A percentile compares a stretch with the other conserved stretches of the same genome.
These are phyloP conservation scores for Agrochola lota DNA, from an alignment of 2,888 invertebrate genomes.

Conservation along the genomic window DNA sequence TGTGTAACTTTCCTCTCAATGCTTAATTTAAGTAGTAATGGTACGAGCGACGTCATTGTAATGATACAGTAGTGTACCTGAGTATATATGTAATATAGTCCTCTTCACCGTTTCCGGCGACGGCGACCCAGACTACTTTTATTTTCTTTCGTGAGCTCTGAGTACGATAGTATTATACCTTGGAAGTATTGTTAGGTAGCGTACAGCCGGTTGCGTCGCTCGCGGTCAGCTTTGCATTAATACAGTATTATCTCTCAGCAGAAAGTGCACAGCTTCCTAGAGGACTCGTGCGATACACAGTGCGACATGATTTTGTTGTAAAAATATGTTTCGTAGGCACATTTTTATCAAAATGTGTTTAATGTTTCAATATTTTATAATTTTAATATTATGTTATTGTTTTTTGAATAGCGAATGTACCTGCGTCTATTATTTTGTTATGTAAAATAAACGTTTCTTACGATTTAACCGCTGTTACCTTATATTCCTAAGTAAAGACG, in stretches of 20 bases:
- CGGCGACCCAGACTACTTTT: not conserved
- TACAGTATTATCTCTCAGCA: not conserved
- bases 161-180: slow-evolving; percentile 8
- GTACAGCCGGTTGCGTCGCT: not conserved
- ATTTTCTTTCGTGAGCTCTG: not conserved
- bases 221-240: not conserved
- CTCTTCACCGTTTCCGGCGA: not conserved
- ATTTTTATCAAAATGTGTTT: slow-evolving; percentile 11
- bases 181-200: not conserved
- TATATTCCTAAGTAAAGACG: not conserved
- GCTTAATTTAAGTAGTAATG: slow-evolving; percentile 1
- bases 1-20: slow-evolving; percentile 21
- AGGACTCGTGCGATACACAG: not conserved
- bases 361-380: slow-evolving; percentile 24
- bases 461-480: not conserved
- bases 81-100: not conserved
- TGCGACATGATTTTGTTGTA: not conserved
- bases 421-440: slow-evolving; percentile 45
- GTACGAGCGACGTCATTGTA: not conserved
- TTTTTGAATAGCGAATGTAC: slow-evolving; percentile 31
- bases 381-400: slow-evolving; percentile 22
- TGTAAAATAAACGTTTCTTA: slow-evolving; percentile 55
- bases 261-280: slow-evolving; percentile 6
- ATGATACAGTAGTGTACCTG: slow-evolving; percentile 9
- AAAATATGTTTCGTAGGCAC: slow-evolving; percentile 16